Base-by-base conservation (phyloP, 2,888 invertebrate genomes). In the Resseliella maxima region DNA sequence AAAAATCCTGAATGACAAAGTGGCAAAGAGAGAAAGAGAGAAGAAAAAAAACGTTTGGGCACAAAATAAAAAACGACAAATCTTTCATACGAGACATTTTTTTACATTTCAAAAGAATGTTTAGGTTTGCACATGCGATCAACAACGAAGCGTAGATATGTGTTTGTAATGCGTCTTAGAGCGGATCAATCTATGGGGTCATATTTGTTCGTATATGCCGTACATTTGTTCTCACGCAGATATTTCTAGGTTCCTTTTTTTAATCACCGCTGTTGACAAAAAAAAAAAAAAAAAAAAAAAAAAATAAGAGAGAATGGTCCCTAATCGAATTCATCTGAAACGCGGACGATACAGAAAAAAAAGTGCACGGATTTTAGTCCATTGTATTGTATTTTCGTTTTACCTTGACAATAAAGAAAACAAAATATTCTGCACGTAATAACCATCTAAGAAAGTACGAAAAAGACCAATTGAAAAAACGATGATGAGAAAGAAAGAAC, bases 141-240 rank as follows among this genome's bases (percentile, higher is more conserved):
- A 72, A 72, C 72, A 72, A 31, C 31, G 72, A 72, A 59, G 59
- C 24, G 59, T 59, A 59, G 59, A n/a, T 59, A 10, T 24, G 50
- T 27, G 72, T 72, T 31, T 72, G 72, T 72, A 6, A 18, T 72
- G 72, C 72, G 72, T 72, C 72, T 72, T 72, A 72, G 72, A 72
- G 72, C 31, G 15, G 72, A 72, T 72, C 72, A 72, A n/a, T 31
- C 72, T 72, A 72, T 72, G 72, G 72, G 83, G 83, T 83, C 38
- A 38, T 83, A 21, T 83, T 83, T 83, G 35, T n/a, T 83, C 83
- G 36, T 83, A 38, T 83, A 83, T 83, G 83, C 83, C 12, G 35
- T 72, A 38, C n/a, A 38, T 83, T 83, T 83, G 83, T 83, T 83
- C 83, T 83, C 83, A 83, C 83, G 83, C 83, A 83, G 83, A 83